These are phyloP conservation scores for Psophia crepitans DNA, from an alignment of 2,113 vertebrate species.

Conservation along the genomic window DNA sequence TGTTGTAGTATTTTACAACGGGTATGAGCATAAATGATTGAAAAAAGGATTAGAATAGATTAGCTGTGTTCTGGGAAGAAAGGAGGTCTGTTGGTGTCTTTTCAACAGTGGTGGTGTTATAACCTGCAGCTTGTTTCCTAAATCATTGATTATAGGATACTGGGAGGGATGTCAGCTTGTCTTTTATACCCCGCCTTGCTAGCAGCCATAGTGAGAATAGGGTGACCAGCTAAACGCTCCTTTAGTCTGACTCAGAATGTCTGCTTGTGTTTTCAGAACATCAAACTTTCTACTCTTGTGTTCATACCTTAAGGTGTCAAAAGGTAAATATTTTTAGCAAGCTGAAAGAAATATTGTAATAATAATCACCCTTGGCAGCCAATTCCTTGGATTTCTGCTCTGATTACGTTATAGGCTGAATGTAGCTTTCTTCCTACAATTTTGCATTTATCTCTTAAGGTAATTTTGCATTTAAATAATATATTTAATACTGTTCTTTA, in stretches of 20 bases:
- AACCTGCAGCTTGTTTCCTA: background rate
- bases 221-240: background rate
- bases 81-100: background rate
- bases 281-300: background rate
- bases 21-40: background rate
- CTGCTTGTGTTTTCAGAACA: background rate
- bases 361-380: background rate
- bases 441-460: background rate
- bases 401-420: background rate
- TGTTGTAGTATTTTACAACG: background rate
- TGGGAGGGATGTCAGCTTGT: background rate
- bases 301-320: background rate
- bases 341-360: background rate
- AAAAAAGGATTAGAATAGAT: background rate
- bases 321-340: background rate
- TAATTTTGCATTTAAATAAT: background rate
- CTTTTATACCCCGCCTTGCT: accelerated
- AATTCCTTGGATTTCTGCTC: background rate
- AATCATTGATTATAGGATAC: background rate
- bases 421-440: background rate
- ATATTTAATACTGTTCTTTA: background rate
- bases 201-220: background rate
- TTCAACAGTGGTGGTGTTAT: background rate
- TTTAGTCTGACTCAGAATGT: background rate
- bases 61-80: background rate